Base-by-base conservation (phyloP, 2,797 vertebrate genomes). In the Champsocephalus gunnari region DNA sequence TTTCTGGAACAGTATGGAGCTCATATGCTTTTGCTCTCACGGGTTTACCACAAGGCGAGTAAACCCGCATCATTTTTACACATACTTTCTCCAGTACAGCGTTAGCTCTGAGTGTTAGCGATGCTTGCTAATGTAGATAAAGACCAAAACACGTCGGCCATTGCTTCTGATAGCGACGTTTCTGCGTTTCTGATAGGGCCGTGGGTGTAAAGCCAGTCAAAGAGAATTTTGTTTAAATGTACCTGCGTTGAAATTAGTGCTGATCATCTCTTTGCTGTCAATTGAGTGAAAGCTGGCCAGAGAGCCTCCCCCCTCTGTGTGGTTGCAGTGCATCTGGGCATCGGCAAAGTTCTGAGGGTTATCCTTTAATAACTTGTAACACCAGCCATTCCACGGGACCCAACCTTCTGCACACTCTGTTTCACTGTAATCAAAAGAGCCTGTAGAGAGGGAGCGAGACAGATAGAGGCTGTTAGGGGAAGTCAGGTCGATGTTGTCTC, bases 231-330 rank as follows among this genome's bases (percentile, higher is more conserved):
- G 14, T 19, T 43, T 4, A n/a, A 0, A 75, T 89, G 90, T 92
- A 98, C 97, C 95, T 51, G 77, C 44, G 44, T 95, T 95, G 89
- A 98, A 95, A 65, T 90, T 85, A 19, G 94, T 95, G 89, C 95
- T 94, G 77, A 97, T 80, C 88, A 97, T 88, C 81, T 98, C 97
- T 3, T 97, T 92, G 82, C 95, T 96, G 51, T 96, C 96, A 75
- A 99, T 88, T 0, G 96, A 96, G 89, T 97, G 97, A 43, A 99
- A 66, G 90, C 96, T 98, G 87, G 97, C 95, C 63, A 99, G 93
- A 21, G 11, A 71, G 48, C 79, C 81, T 19, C 93, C 86, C 55
- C 91, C 92, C 2, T 71, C 61, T 0, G 81, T 81, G 28, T 3
- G 47, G 67, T 74, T 78, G 82, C 98, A 99, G 59, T 80, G 45